A percentile compares a stretch with the other conserved stretches of the same genome.
These are phyloP conservation scores for Drosophila eohydei DNA, from an alignment of 2,888 invertebrate genomes.

Conservation along the genomic window DNA sequence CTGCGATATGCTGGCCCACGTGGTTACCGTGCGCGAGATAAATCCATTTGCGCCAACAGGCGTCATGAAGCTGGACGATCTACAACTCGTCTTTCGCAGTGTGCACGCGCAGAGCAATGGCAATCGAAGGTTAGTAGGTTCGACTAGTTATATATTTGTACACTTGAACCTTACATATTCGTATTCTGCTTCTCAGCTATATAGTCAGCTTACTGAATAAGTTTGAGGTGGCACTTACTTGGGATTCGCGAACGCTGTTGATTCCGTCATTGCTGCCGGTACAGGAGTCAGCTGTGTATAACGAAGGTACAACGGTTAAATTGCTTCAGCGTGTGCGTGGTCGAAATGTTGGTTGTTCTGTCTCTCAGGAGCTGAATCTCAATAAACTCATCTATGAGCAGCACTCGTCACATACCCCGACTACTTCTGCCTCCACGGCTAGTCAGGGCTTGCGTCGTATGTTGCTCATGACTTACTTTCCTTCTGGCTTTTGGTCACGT, in stretches of 20 bases:
- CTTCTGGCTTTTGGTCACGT: conserved; percentile 98
- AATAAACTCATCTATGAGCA: conserved; percentile 81
- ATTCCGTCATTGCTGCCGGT: conserved; percentile 96
- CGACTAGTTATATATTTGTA: too few species aligned
- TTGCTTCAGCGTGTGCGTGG: conserved; percentile 82
- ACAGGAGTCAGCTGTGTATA: conserved; percentile 87
- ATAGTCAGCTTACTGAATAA: conserved; percentile 96
- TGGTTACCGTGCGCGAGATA: conserved; percentile 98
- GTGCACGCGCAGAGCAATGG: conserved; percentile 90
- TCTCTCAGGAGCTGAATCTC: conserved; percentile 82
- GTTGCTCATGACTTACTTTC: conserved; percentile 97
- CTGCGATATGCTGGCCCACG: conserved; percentile 98
- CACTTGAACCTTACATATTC: too few species aligned
- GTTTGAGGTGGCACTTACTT: conserved; percentile 98
- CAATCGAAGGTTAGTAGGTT: conserved; percentile 84
- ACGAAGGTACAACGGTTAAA: conserved; percentile 83
- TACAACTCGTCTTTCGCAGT: conserved; percentile 96
- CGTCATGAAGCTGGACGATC: conserved; percentile 96
- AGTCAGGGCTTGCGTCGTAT: conserved; percentile 86
- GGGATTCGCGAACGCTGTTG: conserved; percentile 95
- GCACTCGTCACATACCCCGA: conserved; percentile 29
- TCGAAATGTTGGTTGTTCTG: conserved; percentile 80
- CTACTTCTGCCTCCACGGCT: conserved; percentile 20
- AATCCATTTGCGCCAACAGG: conserved; percentile 97
- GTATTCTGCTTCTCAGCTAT: conserved; percentile 86